Evolutionary conservation across 1,140 invertebrate genomes (phyloP).

Genomic region (Megathymus violae): DNA sequence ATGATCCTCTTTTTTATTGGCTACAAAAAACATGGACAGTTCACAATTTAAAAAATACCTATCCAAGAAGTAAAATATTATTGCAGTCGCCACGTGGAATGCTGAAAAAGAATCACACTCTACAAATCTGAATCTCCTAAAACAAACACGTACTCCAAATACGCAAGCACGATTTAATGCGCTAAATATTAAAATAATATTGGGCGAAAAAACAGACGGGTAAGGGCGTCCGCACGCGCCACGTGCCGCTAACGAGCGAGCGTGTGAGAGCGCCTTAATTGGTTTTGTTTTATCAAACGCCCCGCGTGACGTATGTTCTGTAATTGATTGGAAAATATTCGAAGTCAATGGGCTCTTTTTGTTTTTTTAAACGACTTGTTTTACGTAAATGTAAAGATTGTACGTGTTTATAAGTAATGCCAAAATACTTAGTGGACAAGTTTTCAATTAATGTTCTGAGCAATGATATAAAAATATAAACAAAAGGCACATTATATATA

Average conservation of each 20-base stretch:
- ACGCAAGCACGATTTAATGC: slow-evolving; percentile 17
- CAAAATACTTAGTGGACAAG: no score
- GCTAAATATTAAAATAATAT: slow-evolving; percentile 37
- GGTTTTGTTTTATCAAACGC: slow-evolving; percentile 31
- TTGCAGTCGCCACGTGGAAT: background rate
- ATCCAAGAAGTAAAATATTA: no score
- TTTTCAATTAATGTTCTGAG: no score
- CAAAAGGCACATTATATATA: no score
- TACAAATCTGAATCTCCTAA: background rate
- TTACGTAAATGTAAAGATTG: background rate
- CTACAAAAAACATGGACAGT: no score
- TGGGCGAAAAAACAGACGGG: slow-evolving; percentile 8
- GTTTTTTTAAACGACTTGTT: background rate
- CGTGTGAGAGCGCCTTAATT: slow-evolving; percentile 27
- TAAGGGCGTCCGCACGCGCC: slow-evolving; percentile 9
- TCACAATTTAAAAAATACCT: no score
- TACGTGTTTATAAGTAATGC: no score
- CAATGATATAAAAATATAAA: no score
- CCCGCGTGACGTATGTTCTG: slow-evolving; percentile 25
- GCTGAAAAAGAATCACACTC: background rate
- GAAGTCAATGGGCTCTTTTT: slow-evolving; percentile 11
- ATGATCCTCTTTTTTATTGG: no score
- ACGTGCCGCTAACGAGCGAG: slow-evolving; percentile 30
- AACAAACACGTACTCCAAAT: background rate
- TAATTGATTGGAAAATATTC: slow-evolving; percentile 27